These are phyloP conservation scores for Apis mellifera DNA, from an alignment of 1,140 invertebrate genomes.

Conservation along the genomic window Amel_HAv3.1 CM009932.2:5529501-5530000, in stretches of 20 bases:
- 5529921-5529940: not conserved
- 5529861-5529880: not conserved
- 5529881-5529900: not conserved
- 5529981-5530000: not conserved
- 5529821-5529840: not conserved
- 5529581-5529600: not conserved
- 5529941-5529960: not conserved
- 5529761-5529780: constrained; percentile 19
- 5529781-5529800: not conserved
- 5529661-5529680: not conserved
- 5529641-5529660: not conserved
- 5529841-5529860: not conserved
- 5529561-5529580: not conserved
- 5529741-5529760: not conserved
- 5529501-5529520: not conserved
- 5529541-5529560: not conserved
- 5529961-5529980: not conserved
- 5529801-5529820: not conserved
- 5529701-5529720: constrained; percentile 16
- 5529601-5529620: not conserved
- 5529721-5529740: constrained; percentile 22
- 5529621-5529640: not conserved
- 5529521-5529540: not conserved
- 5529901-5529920: not conserved
- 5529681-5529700: not conserved